Percentiles rank a stretch among this genome's conserved stretches.
phyloP scores from a whole-genome alignment of 2,888 invertebrate genomes.

The Linnaemya tessellans region DNA sequence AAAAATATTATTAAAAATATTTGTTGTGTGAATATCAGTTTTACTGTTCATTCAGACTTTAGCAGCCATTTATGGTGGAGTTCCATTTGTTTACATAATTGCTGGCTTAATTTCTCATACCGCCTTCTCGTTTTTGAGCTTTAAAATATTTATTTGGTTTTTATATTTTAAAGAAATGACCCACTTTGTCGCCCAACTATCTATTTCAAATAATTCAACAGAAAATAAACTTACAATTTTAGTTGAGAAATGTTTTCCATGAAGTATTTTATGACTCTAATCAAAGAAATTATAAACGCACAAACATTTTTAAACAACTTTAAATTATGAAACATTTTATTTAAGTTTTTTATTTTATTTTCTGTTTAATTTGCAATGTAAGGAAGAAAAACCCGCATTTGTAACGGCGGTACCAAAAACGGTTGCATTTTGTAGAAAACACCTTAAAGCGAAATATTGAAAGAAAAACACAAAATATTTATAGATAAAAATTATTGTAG shows the following conservation, averaged over 20 bases:
- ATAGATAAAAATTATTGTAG: slow-evolving; percentile 7
- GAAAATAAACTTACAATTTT: slow-evolving; percentile 12
- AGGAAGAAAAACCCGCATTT: neutral
- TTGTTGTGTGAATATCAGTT: neutral
- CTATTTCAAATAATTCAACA: slow-evolving; percentile 38
- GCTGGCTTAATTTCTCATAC: neutral
- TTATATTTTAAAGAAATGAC: slow-evolving; percentile 49
- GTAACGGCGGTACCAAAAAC: slow-evolving; percentile 32
- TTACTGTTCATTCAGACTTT: neutral
- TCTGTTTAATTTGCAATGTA: neutral
- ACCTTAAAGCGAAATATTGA: slow-evolving; percentile 32
- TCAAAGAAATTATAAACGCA: slow-evolving; percentile 50
- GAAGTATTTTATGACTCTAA: slow-evolving; percentile 43
- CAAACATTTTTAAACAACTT: slow-evolving; percentile 29
- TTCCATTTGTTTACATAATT: neutral
- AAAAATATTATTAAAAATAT: neutral
- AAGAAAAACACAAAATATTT: neutral
- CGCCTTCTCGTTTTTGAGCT: neutral
- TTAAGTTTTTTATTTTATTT: neutral
- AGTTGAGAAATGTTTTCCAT: slow-evolving; percentile 7
- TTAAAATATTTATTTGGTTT: slow-evolving; percentile 7
- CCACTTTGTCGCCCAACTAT: slow-evolving; percentile 35
- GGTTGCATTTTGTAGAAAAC: slow-evolving; percentile 19
- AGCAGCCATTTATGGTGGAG: neutral
- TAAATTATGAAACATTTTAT: slow-evolving; percentile 27